Evolutionary conservation across 2,888 invertebrate genomes (phyloP).

Genomic region (Resseliella maxima): DNA sequence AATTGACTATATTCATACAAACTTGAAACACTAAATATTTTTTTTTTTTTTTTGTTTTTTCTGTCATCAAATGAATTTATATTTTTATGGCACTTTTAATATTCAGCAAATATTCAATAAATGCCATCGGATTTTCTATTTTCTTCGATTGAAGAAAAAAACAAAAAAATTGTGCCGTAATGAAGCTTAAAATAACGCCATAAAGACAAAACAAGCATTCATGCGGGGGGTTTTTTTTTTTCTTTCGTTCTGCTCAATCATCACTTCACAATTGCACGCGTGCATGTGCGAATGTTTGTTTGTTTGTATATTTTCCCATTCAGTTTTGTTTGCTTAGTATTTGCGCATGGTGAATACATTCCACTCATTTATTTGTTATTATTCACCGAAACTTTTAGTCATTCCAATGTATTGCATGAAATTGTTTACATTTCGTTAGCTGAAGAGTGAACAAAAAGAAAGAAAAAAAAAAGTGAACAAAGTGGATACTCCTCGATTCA

Average conservation of each 20-base stretch:
- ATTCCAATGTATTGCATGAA: not conserved
- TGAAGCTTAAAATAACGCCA: too few species aligned
- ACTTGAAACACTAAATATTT: too few species aligned
- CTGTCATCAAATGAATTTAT: not conserved
- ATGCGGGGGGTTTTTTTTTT: too few species aligned
- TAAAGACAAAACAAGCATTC: too few species aligned
- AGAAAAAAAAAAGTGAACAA: not conserved
- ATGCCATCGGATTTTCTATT: conserved; percentile 23
- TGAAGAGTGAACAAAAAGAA: not conserved
- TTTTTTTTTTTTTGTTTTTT: too few species aligned
- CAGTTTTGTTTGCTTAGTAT: conserved; percentile 18
- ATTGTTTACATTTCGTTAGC: conserved; percentile 49
- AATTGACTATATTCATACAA: not conserved
- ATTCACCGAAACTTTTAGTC: not conserved
- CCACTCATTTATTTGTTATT: conserved; percentile 8
- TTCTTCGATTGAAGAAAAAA: too few species aligned
- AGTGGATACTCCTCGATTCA: not conserved
- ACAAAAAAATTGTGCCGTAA: too few species aligned
- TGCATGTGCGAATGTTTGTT: too few species aligned
- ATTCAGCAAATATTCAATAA: conserved; percentile 19
- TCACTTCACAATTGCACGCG: not conserved
- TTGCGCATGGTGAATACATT: not conserved
- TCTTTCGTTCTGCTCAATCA: not conserved
- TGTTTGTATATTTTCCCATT: too few species aligned
- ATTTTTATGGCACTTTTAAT: not conserved